These are phyloP conservation scores for Antedon mediterranea DNA, from an alignment of 53 echinoderm and acorn worm species.

Conservation along the genomic window DNA sequence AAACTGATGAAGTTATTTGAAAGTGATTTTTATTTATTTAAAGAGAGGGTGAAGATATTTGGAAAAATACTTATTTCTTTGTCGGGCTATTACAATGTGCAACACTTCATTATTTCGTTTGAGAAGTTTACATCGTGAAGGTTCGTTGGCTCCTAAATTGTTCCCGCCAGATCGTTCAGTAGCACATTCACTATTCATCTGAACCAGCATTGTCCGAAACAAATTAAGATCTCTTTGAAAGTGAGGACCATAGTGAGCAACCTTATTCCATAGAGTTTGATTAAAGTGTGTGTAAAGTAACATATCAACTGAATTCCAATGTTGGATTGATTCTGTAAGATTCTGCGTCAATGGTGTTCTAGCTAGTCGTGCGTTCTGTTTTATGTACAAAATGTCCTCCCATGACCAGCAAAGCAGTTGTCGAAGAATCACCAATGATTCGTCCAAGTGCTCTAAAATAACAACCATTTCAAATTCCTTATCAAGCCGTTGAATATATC, in stretches of 20 bases:
- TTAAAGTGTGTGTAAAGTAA: slow-evolving; percentile 50
- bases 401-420: slow-evolving; percentile 38
- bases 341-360: slow-evolving; percentile 1
- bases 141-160: too few species aligned
- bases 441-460: slow-evolving; percentile 61
- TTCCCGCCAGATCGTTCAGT: too few species aligned
- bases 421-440: slow-evolving; percentile 45
- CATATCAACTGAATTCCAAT: slow-evolving; percentile 45
- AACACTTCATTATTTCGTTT: too few species aligned
- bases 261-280: slow-evolving; percentile 47
- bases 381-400: slow-evolving; percentile 49
- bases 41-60: too few species aligned
- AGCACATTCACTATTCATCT: too few species aligned
- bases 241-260: neutral
- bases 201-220: too few species aligned
- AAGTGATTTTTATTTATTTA: too few species aligned
- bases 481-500: slow-evolving; percentile 22
- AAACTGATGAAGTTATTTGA: too few species aligned
- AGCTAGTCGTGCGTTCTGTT: slow-evolving; percentile 31
- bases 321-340: slow-evolving; percentile 21
- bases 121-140: too few species aligned
- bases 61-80: too few species aligned
- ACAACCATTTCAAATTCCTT: slow-evolving; percentile 47
- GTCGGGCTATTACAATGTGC: too few species aligned
- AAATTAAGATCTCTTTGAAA: too few species aligned